Conservation (phyloP, 2,797 vertebrate genomes). For the Streptopelia turtur region DNA sequence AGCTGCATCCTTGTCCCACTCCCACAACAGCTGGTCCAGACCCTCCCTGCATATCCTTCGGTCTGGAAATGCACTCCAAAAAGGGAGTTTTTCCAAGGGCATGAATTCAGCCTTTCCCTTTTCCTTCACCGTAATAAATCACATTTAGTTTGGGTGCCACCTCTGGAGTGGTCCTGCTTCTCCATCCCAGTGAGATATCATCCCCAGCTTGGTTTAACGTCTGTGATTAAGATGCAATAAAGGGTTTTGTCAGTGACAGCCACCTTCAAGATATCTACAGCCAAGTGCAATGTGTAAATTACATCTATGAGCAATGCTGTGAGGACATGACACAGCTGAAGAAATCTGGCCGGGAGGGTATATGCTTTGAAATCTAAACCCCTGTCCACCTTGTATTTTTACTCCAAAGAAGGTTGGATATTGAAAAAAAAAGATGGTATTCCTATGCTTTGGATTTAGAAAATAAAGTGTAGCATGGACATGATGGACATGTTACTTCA, state of each 20-base stretch:
- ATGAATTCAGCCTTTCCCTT: background rate
- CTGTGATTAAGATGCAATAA: background rate
- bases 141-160: background rate
- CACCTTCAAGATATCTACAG: background rate
- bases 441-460: background rate
- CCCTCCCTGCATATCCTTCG: background rate
- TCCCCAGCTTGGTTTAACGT: background rate
- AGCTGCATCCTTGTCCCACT: background rate
- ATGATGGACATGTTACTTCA: background rate
- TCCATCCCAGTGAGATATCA: fast-evolving
- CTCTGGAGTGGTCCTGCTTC: background rate
- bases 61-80: fast-evolving
- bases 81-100: background rate
- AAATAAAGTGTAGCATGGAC: background rate
- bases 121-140: background rate
- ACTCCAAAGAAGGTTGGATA: background rate
- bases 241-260: background rate
- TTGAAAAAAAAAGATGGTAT: background rate
- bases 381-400: background rate
- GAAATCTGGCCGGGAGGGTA: background rate
- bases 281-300: background rate
- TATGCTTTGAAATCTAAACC: background rate
- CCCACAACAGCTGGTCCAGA: fast-evolving
- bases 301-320: background rate
- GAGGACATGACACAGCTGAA: background rate